A percentile compares a stretch with the other conserved stretches of the same genome.
Evolutionary conservation across 2,888 invertebrate species (phyloP).

Genomic region (Zelleria hepariella): DNA sequence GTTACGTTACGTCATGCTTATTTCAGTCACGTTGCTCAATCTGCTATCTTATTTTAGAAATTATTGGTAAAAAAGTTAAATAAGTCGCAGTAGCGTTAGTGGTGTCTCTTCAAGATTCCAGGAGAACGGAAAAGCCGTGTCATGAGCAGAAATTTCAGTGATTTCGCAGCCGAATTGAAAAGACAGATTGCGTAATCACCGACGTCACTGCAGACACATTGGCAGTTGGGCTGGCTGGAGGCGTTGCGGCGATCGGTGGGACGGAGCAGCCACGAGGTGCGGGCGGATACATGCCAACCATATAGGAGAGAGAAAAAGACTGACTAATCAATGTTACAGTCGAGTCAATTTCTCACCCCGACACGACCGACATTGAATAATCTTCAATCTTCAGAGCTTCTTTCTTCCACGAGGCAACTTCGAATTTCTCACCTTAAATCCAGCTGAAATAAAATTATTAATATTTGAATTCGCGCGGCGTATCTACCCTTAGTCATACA

Average conservation of each 20-base stretch:
- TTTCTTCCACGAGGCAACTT: conserved; percentile 13
- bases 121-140: conserved; percentile 18
- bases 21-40: conserved; percentile 22
- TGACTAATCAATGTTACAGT: conserved; percentile 74
- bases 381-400: conserved; percentile 26
- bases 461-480: conserved; percentile 15
- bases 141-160: conserved; percentile 63
- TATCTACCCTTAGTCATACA: background rate
- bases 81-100: conserved; percentile 16
- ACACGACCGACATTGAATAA: conserved; percentile 50
- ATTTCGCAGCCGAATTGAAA: conserved; percentile 59
- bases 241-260: conserved; percentile 7
- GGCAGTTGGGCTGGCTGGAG: conserved; percentile 16
- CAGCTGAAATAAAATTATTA: conserved; percentile 32
- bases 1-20: conserved; percentile 34
- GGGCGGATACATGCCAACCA: conserved; percentile 63
- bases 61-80: conserved; percentile 1
- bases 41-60: background rate
- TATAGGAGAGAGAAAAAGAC: conserved; percentile 88
- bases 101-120: background rate
- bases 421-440: conserved; percentile 19
- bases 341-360: conserved; percentile 79
- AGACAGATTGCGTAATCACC: conserved; percentile 65
- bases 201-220: conserved; percentile 63
- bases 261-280: conserved; percentile 9